Evolutionary conservation across 2,888 invertebrate genomes (phyloP), one percentile per base, ranked within the genome.

Genomic region (Tridacna gigas): DNA sequence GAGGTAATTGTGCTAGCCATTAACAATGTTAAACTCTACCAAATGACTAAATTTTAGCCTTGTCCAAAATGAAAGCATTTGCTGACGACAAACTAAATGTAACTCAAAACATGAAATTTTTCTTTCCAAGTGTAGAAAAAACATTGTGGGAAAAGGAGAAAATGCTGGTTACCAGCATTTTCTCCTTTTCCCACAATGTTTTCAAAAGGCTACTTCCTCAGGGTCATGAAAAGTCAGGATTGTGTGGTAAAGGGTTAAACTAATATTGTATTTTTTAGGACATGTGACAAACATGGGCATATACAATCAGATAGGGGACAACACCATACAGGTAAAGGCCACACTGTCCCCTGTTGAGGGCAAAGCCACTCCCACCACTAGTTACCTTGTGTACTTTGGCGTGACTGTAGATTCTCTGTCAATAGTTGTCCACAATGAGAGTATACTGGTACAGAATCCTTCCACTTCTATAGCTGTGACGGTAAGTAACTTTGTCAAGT

Each of bases 271-370:
- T 63, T 12, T 71, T 71, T 15, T 37, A 76, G 76, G 76, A n/a
- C 37, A 63, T 20, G 48, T 76, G 13, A 76, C 65, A 22, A 76
- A 76, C n/a, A 26, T 76, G 18, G n/a, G 25, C 25, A 22, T 47
- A 47, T 26, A 71, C 15, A 48, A 63, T 2, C 20, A 28, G 25
- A 18, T n/a, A 4, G 73, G 66, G 20, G 85, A 86, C n/a, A 74
- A 84, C 51, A 79, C 79, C 0, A 88, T 91, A 11, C 74, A 66
- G 4, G 74, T 91, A 47, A 73, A 86, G 45, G 85, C 91, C 22
- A 60, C 89, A 9, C 77, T 92, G 37, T 88, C 82, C 37, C 90
- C 90, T 18, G 83, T 86, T n/a, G 26, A 85, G 0, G 81, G 88
- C 18, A 88, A 89, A 61, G 69, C 79, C 13, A 47, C 61, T n/a